Evolutionary conservation across 2,888 invertebrate species (phyloP).

Genomic region (Ecliptopera silaceata): DNA sequence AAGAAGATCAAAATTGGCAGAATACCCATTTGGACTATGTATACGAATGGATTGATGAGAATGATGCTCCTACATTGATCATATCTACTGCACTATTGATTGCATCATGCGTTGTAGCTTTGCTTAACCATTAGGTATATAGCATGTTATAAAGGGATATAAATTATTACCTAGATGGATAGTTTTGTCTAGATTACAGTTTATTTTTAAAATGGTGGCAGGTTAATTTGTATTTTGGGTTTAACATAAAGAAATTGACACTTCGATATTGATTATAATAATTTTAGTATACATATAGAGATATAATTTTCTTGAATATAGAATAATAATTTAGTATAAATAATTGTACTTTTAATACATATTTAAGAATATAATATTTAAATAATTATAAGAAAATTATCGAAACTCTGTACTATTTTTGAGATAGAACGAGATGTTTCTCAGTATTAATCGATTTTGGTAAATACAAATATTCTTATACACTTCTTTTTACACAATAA

Average conservation of each 20-base stretch:
- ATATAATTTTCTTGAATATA: neutral
- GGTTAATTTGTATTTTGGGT: conserved; percentile 30
- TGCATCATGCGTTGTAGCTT: conserved; percentile 51
- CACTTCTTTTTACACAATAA: conserved; percentile 56
- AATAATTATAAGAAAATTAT: conserved; percentile 3
- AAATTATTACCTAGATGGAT: too few relatives aligned
- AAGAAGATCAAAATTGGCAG: conserved; percentile 56
- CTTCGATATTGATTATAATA: conserved; percentile 27
- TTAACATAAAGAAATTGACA: conserved; percentile 29
- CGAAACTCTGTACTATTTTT: conserved; percentile 29
- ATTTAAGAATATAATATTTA: neutral
- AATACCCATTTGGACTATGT: conserved; percentile 42
- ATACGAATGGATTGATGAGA: conserved; percentile 74
- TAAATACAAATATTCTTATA: conserved; percentile 27
- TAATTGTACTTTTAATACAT: too few relatives aligned
- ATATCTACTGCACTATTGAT: conserved; percentile 56
- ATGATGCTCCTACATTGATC: conserved; percentile 58
- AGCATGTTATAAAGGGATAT: neutral
- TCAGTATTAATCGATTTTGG: conserved; percentile 1
- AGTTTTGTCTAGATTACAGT: neutral
- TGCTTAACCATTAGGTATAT: conserved; percentile 49
- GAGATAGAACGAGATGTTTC: conserved; percentile 30
- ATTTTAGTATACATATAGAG: neutral
- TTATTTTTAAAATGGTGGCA: conserved; percentile 17
- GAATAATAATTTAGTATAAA: too few relatives aligned